phyloP scores from a whole-genome alignment of 2,888 invertebrate genomes.

The Bruchidius siliquastri region DNA sequence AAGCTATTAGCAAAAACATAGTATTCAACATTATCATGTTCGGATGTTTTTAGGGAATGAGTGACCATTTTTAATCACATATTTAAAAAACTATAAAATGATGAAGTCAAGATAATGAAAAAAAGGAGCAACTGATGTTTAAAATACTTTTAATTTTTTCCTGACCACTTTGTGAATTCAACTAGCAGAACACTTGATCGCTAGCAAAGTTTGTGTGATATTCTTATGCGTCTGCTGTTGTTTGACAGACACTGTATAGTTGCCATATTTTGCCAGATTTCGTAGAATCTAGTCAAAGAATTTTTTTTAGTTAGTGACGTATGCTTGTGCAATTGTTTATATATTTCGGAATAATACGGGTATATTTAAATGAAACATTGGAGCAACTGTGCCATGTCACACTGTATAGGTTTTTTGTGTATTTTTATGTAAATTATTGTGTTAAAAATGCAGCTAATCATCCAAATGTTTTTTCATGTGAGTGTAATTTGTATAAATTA shows the following conservation, averaged over 20 bases:
- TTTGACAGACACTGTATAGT: not conserved
- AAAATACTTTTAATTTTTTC: too few species aligned
- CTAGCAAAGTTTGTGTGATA: not conserved
- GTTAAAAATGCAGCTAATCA: conserved; percentile 14
- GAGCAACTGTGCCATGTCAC: conserved; percentile 11
- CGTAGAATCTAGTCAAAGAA: conserved; percentile 20
- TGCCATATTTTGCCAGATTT: not conserved
- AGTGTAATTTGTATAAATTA: conserved; percentile 13
- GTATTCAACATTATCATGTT: too few species aligned
- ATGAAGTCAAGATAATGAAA: too few species aligned
- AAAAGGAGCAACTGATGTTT: too few species aligned
- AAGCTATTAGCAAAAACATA: too few species aligned
- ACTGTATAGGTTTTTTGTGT: conserved; percentile 3
- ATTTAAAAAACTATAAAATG: too few species aligned
- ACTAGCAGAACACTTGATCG: too few species aligned
- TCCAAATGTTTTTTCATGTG: conserved; percentile 14
- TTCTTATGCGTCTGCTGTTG: not conserved
- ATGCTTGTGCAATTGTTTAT: conserved; percentile 20
- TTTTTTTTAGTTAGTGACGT: conserved; percentile 12
- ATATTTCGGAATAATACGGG: conserved; percentile 16
- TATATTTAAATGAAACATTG: conserved; percentile 3
- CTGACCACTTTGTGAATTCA: too few species aligned
- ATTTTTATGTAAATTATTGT: conserved; percentile 9
- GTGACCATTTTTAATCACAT: too few species aligned
- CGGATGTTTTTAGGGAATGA: too few species aligned